These are phyloP conservation scores for Alethe castanea DNA, from an alignment of 2,113 vertebrate genomes.

Conservation along the genomic window DNA sequence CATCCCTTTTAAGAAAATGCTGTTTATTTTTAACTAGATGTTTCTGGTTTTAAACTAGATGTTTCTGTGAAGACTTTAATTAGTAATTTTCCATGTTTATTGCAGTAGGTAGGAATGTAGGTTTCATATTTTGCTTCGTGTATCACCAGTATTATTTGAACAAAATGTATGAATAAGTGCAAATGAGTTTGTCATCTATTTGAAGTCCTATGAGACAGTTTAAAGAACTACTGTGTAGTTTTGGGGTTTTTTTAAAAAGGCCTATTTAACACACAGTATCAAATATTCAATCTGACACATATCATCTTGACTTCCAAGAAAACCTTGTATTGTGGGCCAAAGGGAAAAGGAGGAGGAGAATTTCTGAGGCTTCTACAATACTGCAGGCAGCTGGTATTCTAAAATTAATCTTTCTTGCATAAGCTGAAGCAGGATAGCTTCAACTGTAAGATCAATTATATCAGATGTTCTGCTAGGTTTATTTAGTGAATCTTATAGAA, in stretches of 20 bases:
- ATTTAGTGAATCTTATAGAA: not conserved
- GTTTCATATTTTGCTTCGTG: not conserved
- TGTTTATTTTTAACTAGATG: not conserved
- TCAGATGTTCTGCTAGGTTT: not conserved
- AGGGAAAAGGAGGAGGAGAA: not conserved
- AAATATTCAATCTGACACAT: not conserved
- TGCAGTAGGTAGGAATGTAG: not conserved
- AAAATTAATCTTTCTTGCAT: conserved; percentile 3
- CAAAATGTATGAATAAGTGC: not conserved
- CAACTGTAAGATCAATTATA: not conserved
- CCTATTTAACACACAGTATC: not conserved
- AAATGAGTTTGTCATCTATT: not conserved
- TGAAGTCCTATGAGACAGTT: not conserved
- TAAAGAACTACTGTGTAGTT: not conserved
- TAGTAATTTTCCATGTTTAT: not conserved
- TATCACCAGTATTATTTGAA: not conserved
- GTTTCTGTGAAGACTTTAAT: not conserved
- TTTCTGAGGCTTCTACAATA: not conserved
- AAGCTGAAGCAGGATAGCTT: not conserved
- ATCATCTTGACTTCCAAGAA: not conserved
- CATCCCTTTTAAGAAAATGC: not conserved
- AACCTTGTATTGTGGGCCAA: not conserved
- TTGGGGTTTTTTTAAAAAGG: not conserved
- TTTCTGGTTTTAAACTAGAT: not conserved
- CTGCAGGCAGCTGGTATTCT: not conserved